Conservation (phyloP, 2,797 vertebrate species). For the Xenops minutus region DNA sequence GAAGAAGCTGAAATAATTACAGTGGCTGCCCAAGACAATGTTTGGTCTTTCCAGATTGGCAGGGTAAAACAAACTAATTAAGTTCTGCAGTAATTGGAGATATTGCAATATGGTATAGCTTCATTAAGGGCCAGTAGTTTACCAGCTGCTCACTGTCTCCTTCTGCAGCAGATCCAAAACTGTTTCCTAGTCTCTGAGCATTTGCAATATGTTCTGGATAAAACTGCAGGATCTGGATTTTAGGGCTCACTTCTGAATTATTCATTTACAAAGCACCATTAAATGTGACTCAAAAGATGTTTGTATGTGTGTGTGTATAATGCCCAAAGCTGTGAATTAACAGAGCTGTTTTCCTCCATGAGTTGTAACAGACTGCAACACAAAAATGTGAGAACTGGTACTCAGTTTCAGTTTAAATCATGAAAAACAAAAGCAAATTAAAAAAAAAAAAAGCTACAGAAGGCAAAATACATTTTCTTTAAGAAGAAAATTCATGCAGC, state of each 20-base stretch:
- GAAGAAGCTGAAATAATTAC: background rate
- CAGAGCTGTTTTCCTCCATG: background rate
- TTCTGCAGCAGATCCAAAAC: slow-evolving; percentile 19
- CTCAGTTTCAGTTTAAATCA: background rate
- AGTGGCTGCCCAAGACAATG: slow-evolving; percentile 22
- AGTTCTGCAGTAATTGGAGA: slow-evolving; percentile 50
- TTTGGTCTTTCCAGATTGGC: slow-evolving; percentile 32
- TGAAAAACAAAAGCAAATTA: background rate
- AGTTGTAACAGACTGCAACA: background rate
- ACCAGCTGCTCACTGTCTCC: slow-evolving; percentile 63
- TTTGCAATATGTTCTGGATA: slow-evolving; percentile 61
- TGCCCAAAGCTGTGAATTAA: background rate
- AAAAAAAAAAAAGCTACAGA: background rate
- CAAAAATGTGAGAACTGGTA: background rate
- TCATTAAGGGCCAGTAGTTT: slow-evolving; percentile 65
- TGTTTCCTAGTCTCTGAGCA: slow-evolving; percentile 11
- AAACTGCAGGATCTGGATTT: slow-evolving; percentile 56
- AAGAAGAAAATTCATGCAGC: background rate
- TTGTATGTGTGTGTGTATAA: background rate
- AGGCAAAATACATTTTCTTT: background rate
- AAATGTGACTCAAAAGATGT: background rate
- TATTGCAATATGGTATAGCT: slow-evolving; percentile 25
- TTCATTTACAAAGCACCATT: slow-evolving; percentile 10
- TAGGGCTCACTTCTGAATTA: slow-evolving; percentile 40
- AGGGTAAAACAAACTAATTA: slow-evolving; percentile 57